These are phyloP conservation scores for Dasyprocta punctata DNA, from an alignment of 2,113 vertebrate species.

Conservation along the genomic window DNA sequence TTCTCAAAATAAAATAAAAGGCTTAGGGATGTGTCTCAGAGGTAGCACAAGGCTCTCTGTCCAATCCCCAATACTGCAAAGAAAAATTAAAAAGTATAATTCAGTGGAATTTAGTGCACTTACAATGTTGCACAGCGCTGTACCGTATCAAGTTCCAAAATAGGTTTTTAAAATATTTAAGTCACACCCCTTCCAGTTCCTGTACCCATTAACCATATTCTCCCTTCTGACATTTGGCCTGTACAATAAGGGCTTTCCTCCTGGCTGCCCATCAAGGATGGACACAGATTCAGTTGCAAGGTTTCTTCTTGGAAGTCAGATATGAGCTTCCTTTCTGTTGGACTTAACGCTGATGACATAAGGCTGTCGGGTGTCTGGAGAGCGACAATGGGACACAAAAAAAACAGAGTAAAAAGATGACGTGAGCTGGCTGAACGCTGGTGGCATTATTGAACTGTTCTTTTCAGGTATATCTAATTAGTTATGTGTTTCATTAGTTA, in stretches of 20 bases:
- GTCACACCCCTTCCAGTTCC: background rate
- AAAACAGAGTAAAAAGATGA: background rate
- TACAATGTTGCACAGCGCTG: background rate
- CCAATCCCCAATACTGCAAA: background rate
- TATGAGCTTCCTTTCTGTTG: background rate
- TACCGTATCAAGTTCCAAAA: background rate
- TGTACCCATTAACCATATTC: background rate
- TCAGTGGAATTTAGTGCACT: background rate
- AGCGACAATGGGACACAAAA: background rate
- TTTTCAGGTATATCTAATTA: background rate
- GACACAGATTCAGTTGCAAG: background rate
- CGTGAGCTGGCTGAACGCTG: background rate
- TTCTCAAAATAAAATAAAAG: background rate
- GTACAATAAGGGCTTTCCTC: background rate
- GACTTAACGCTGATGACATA: background rate
- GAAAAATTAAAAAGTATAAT: background rate
- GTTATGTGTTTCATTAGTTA: background rate
- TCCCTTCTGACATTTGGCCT: background rate
- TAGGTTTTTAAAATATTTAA: constrained; percentile 13
- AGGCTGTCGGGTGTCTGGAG: background rate
- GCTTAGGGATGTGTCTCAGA: background rate
- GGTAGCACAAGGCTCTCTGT: background rate
- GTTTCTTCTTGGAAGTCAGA: background rate
- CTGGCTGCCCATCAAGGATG: background rate
- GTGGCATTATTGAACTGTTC: background rate